Conservation (phyloP, 2,113 vertebrate species). For the Microcebus lehilahytsara region DNA sequence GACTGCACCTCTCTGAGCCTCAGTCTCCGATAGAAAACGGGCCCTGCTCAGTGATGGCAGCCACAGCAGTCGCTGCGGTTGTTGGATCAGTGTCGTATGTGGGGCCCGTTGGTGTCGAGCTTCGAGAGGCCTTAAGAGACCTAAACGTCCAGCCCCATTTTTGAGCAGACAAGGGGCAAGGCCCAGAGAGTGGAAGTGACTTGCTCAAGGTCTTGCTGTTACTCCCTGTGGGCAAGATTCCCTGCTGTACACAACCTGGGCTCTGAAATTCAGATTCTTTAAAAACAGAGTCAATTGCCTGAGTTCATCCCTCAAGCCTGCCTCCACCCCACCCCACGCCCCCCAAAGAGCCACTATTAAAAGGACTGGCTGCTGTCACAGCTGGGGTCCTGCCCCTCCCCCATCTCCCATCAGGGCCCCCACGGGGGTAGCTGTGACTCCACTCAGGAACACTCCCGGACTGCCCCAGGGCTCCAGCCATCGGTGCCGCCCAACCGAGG, state of each 20-base stretch:
- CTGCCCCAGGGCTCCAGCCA: not conserved
- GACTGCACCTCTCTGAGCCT: not conserved
- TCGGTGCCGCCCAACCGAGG: not conserved
- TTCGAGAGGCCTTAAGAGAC: not conserved
- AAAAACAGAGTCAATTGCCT: not conserved
- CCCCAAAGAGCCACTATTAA: not conserved
- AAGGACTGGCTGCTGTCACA: not conserved
- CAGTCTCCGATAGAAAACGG: not conserved
- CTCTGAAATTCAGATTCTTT: not conserved
- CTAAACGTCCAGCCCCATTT: not conserved
- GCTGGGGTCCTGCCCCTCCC: not conserved
- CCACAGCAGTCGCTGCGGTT: rapidly evolving
- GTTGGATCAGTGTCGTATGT: no score
- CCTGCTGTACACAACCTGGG: not conserved
- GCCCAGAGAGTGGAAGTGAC: not conserved
- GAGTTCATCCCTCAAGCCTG: not conserved
- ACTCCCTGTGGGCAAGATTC: not conserved
- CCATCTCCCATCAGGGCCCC: not conserved
- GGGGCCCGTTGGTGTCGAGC: not conserved
- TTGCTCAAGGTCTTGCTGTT: not conserved
- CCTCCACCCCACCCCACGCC: not conserved
- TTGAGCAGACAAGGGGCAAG: not conserved
- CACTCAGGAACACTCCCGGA: not conserved
- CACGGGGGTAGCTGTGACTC: not conserved
- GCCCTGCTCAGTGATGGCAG: not conserved